Evolutionary conservation across 2,113 vertebrate species (phyloP).

Genomic region (Alethe diademata): DNA sequence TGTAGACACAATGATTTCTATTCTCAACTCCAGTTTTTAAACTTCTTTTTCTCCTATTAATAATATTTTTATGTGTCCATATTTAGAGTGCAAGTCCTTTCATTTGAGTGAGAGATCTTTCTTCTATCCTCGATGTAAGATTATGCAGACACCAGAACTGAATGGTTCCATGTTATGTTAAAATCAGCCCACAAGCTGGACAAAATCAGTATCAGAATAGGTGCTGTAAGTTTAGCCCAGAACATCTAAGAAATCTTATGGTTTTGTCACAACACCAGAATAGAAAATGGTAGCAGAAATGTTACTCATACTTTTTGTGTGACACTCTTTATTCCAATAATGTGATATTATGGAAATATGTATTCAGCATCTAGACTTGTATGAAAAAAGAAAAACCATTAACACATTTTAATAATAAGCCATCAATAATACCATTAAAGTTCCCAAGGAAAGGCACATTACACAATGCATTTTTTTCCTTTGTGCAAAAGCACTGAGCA

Average conservation of each 20-base stretch:
- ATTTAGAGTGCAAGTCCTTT: background rate
- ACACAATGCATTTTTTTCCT: background rate
- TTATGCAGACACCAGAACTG: background rate
- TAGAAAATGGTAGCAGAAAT: background rate
- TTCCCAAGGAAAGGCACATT: background rate
- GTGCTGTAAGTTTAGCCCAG: background rate
- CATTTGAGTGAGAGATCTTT: background rate
- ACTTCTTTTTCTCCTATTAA: background rate
- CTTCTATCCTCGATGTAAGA: background rate
- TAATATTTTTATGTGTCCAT: background rate
- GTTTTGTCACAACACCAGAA: background rate
- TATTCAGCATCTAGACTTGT: background rate
- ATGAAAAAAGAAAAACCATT: background rate
- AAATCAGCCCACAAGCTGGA: background rate
- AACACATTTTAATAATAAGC: background rate
- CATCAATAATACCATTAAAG: background rate
- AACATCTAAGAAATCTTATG: background rate
- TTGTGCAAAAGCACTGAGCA: background rate
- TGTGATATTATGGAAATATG: background rate
- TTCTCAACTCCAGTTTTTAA: rapidly evolving
- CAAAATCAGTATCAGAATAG: background rate
- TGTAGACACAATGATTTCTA: background rate
- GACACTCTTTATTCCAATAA: background rate
- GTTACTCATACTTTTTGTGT: background rate
- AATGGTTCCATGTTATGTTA: background rate